phyloP scores from a whole-genome alignment of 2,888 invertebrate genomes.

The Eupithecia pulchellata region DNA sequence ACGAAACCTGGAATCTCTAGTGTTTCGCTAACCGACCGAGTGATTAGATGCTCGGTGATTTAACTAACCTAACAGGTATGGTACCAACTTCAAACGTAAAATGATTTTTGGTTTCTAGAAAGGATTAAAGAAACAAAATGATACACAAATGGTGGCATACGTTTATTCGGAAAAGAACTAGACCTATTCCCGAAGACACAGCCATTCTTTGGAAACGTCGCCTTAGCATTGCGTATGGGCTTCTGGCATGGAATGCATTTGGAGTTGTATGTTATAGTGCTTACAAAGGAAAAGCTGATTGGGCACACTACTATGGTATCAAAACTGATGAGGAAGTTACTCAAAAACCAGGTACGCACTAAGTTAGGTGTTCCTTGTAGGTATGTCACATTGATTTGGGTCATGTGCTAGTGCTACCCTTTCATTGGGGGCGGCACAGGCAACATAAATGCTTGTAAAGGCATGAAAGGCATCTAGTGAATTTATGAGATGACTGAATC shows the following conservation, averaged over 20 bases:
- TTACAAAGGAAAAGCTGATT: constrained; percentile 87
- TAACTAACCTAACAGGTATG: background rate
- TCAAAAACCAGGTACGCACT: constrained; percentile 79
- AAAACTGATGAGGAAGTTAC: constrained; percentile 86
- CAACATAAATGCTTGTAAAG: background rate
- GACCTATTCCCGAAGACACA: constrained; percentile 72
- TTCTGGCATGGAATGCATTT: constrained; percentile 90
- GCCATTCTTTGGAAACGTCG: constrained; percentile 87
- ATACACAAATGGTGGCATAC: constrained; percentile 77
- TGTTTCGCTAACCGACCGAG: background rate
- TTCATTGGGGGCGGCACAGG: background rate
- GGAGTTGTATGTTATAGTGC: constrained; percentile 86
- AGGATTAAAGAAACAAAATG: constrained; percentile 43
- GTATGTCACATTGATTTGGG: background rate
- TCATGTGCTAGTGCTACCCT: background rate
- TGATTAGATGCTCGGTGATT: background rate
- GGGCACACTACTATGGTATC: constrained; percentile 88
- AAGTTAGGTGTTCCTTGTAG: background rate
- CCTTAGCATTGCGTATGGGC: constrained; percentile 86
- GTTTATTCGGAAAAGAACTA: constrained; percentile 72
- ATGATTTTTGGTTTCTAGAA: background rate
- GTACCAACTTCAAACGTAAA: background rate
- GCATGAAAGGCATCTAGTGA: background rate
- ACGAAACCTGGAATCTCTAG: background rate
- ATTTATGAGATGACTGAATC: background rate